Percentiles rank a stretch among this genome's conserved stretches.
These are phyloP conservation scores for Phortica okadai DNA, from an alignment of 2,888 invertebrate genomes.

Conservation along the genomic window DNA sequence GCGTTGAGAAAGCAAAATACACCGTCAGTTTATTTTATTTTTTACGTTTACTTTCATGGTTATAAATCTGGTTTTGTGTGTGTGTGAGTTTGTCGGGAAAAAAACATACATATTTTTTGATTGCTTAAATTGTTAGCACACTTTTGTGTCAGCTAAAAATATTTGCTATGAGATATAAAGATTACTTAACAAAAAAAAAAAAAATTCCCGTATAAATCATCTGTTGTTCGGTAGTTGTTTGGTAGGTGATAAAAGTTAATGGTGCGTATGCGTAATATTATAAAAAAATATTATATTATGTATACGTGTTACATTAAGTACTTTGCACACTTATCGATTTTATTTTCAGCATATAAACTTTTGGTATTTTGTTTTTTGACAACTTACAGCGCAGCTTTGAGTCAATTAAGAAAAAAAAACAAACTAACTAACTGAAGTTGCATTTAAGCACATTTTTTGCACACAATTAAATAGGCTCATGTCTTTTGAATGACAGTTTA, in stretches of 20 bases:
- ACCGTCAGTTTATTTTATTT: neutral
- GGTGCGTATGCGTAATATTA: slow-evolving; percentile 8
- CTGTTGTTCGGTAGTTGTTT: neutral
- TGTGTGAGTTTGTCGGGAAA: too few species aligned
- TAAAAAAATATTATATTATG: neutral
- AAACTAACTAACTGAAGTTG: too few species aligned
- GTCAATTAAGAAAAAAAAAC: too few species aligned
- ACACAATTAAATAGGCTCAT: too few species aligned
- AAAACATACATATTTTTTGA: neutral
- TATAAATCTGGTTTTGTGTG: neutral
- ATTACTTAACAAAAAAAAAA: neutral
- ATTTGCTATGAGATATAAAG: neutral
- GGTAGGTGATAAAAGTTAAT: slow-evolving; percentile 8
- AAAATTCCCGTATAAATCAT: neutral
- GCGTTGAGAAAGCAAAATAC: neutral
- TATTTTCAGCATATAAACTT: too few species aligned
- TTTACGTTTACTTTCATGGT: neutral
- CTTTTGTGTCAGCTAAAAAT: neutral
- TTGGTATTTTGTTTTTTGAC: too few species aligned
- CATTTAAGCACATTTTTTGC: too few species aligned
- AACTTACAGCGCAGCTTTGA: too few species aligned
- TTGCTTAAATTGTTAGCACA: neutral
- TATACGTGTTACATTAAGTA: neutral
- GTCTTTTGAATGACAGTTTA: too few species aligned
- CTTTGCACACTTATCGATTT: neutral